Evolutionary conservation across 2,888 invertebrate genomes (phyloP).

Genomic region (Xylota segnis): DNA sequence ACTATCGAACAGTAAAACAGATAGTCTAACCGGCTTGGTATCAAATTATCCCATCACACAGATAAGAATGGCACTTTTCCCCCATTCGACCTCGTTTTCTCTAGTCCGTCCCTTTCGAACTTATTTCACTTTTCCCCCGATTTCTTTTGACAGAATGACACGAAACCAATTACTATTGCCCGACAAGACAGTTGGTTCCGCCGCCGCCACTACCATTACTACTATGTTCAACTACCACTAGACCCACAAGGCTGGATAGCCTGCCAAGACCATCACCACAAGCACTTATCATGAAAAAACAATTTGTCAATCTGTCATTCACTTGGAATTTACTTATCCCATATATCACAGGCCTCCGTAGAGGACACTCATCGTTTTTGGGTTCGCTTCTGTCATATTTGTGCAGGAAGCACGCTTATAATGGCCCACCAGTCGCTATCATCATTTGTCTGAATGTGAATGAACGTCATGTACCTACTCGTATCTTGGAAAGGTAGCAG

Average conservation of each 20-base stretch:
- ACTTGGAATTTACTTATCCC: slow-evolving; percentile 65
- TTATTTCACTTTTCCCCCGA: slow-evolving; percentile 41
- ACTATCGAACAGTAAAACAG: slow-evolving; percentile 43
- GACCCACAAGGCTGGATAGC: not conserved
- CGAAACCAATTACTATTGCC: slow-evolving; percentile 62
- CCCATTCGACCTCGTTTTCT: slow-evolving; percentile 28
- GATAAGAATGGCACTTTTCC: slow-evolving; percentile 43
- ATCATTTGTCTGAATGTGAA: slow-evolving; percentile 47
- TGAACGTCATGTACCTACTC: not conserved
- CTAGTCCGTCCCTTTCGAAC: slow-evolving; percentile 20
- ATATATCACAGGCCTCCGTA: slow-evolving; percentile 56
- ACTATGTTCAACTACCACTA: not conserved
- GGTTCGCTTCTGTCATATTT: slow-evolving; percentile 60
- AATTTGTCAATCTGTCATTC: slow-evolving; percentile 73
- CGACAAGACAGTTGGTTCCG: slow-evolving; percentile 49
- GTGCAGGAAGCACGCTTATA: slow-evolving; percentile 44
- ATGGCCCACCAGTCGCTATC: slow-evolving; percentile 38
- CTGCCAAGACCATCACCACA: slow-evolving; percentile 32
- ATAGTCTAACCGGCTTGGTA: slow-evolving; percentile 40
- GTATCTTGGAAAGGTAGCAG: slow-evolving; percentile 32
- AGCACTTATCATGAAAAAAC: slow-evolving; percentile 69
- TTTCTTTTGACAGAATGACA: slow-evolving; percentile 69
- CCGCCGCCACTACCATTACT: slow-evolving; percentile 23
- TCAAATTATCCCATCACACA: slow-evolving; percentile 48
- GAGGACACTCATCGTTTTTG: slow-evolving; percentile 61